Base-by-base conservation (phyloP, 2,888 invertebrate species). In the Dicyrtomina minuta region DNA sequence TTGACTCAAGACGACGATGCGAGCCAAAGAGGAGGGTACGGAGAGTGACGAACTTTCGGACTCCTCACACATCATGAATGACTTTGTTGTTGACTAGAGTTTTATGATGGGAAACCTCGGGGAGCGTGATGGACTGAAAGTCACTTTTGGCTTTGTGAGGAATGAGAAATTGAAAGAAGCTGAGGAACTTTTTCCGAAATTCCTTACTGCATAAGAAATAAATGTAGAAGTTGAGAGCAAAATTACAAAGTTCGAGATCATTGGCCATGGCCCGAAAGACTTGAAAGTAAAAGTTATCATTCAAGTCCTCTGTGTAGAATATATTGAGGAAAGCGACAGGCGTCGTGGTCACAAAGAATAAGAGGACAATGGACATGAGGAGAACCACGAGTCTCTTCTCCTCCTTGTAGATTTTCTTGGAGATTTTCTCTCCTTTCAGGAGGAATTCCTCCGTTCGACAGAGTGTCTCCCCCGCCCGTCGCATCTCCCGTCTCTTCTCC, bases 161-260 rank as follows among this genome's bases (percentile, higher is more conserved):
- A 22, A 74, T 60, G 22, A 78, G 71, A n/a, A 74, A 71, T 44
- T 74, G 70, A 61, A 78, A 78, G 69, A 75, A 76, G 66, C 72
- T 73, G 58, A 79, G 74, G 66, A 80, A 79, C 69, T 78, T 80
- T 44, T 77, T 76, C 6, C 82, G 74, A 60, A 82, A 81, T 68
- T 82, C 82, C 51, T 81, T 81, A 69, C 82, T 82, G 72, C 82
- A 82, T 70, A 82, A 75, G 67, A 82, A 81, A 71, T 82, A 83
- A 64, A 85, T 80, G 79, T 84, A 84, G 74, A 85, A 84, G 75
- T 85, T 85, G 71, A 84, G 80, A 2, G 84, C 83, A 75, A 84
- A 84, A 77, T 84, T 84, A 66, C 83, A 81, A 62, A 84, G 80
- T 74, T 85, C 84, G 60, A 84, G 74, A 41, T 81, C 76, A 73